Evolutionary conservation across 1,140 invertebrate species (phyloP).

Genomic region (Neocloeon triangulifer): DNA sequence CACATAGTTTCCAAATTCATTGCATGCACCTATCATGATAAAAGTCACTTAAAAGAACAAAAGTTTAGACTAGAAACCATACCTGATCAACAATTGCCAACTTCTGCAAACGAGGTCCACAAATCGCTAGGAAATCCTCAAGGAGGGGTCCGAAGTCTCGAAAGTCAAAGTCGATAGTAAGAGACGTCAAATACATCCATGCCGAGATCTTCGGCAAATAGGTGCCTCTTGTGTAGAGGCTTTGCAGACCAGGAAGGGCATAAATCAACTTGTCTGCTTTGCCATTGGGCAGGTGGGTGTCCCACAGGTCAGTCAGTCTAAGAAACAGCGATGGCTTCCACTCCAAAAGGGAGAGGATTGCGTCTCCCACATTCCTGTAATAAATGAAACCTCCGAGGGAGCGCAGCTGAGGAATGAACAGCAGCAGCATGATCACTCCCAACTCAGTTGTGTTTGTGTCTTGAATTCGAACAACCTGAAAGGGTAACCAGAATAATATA

Average conservation of each 20-base stretch:
- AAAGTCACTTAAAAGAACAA: no score
- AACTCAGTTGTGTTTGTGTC: conserved; percentile 14
- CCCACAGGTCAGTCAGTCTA: conserved; percentile 11
- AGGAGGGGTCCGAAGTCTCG: conserved; percentile 6
- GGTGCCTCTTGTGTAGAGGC: conserved; percentile 10
- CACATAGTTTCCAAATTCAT: conserved; percentile 7
- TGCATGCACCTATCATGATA: conserved; percentile 6
- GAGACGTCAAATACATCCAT: conserved; percentile 5
- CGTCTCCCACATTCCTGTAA: conserved; percentile 13
- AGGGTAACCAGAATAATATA: conserved; percentile 8
- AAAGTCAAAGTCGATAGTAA: conserved; percentile 12
- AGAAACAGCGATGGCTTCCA: conserved; percentile 6
- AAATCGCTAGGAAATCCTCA: conserved; percentile 6
- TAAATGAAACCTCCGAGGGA: conserved; percentile 14
- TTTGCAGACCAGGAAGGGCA: conserved; percentile 8
- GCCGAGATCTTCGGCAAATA: conserved; percentile 5
- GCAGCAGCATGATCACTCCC: conserved; percentile 11
- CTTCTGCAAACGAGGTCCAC: conserved; percentile 6
- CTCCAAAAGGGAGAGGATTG: conserved; percentile 8
- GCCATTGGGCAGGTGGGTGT: conserved; percentile 10
- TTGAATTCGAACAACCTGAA: conserved; percentile 13
- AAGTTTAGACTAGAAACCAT: no score
- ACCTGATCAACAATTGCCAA: conserved; percentile 9
- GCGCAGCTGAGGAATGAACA: conserved; percentile 12
- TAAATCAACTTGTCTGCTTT: conserved; percentile 7